Evolutionary conservation across 2,797 vertebrate species (phyloP).

Genomic region (Staurois parvus): DNA sequence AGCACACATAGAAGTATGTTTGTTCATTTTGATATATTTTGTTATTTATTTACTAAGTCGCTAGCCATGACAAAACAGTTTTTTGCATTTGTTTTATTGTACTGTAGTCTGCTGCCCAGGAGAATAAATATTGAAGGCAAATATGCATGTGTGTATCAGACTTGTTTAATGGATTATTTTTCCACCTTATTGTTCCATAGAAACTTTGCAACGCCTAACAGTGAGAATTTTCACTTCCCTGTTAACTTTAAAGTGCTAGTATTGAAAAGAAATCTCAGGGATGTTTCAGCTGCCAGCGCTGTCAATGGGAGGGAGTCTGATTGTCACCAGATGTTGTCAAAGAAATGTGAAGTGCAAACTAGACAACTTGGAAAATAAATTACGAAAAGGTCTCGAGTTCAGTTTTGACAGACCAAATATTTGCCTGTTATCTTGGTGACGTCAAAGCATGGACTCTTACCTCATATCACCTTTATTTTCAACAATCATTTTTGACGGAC

Average conservation of each 20-base stretch:
- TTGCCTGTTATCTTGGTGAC: not conserved
- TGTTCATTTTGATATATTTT: not conserved
- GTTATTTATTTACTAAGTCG: not conserved
- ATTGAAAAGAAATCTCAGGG: not conserved
- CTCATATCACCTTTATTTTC: conserved; percentile 20
- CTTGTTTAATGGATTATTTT: not conserved
- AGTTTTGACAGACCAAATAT: not conserved
- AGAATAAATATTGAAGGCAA: conserved; percentile 8
- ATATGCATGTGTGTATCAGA: not conserved
- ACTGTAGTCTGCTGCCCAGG: not conserved
- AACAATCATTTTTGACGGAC: not conserved
- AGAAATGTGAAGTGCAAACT: not conserved
- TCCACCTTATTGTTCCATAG: conserved; percentile 2
- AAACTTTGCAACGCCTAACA: conserved; percentile 2
- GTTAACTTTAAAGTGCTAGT: conserved; percentile 5
- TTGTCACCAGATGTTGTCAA: conserved; percentile 1
- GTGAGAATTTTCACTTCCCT: not conserved
- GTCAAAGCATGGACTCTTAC: conserved; percentile 3
- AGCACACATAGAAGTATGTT: no score
- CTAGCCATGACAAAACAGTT: not conserved
- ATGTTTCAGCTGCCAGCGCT: not conserved
- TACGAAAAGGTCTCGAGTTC: not conserved
- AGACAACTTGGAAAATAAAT: conserved; percentile 23
- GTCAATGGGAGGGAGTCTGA: not conserved
- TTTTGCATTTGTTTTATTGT: not conserved